Percentiles rank a stretch among this genome's conserved stretches.
Evolutionary conservation across 2,888 invertebrate species (phyloP).

Genomic region (Cerastoderma edule): DNA sequence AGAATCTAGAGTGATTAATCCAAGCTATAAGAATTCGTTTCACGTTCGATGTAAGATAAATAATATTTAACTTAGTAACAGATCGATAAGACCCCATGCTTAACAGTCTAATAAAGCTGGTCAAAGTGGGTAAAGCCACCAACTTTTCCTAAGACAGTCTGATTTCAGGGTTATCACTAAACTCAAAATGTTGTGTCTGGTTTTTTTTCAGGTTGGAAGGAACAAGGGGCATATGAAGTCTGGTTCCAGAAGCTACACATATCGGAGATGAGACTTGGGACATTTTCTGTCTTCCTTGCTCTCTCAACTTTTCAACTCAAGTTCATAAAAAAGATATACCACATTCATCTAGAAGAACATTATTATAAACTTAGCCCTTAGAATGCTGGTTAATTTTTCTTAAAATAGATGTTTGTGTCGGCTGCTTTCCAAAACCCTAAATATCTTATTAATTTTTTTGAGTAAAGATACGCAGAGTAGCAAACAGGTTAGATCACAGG

Average conservation of each 20-base stretch:
- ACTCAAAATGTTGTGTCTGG: background rate
- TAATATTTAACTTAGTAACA: background rate
- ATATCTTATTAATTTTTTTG: too few relatives aligned
- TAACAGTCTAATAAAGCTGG: background rate
- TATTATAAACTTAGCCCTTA: background rate
- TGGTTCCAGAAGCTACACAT: conserved; percentile 11
- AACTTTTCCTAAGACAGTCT: background rate
- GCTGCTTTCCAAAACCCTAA: too few relatives aligned
- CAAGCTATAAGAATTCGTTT: too few relatives aligned
- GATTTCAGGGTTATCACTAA: background rate
- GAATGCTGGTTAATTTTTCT: background rate
- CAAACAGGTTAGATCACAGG: too few relatives aligned
- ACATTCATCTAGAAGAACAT: too few relatives aligned
- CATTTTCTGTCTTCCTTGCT: background rate
- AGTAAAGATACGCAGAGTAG: too few relatives aligned
- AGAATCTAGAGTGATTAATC: too few relatives aligned
- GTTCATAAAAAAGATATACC: too few relatives aligned
- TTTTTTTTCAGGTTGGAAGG: conserved; percentile 12
- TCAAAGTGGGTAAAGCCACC: background rate
- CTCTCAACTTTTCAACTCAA: background rate
- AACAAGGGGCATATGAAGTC: conserved; percentile 13
- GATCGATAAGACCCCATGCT: background rate
- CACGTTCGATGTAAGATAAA: too few relatives aligned
- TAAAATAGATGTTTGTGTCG: background rate
- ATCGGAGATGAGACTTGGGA: background rate